Base-by-base conservation (phyloP, 2,888 invertebrate genomes). In the Synergus itoensis region DNA sequence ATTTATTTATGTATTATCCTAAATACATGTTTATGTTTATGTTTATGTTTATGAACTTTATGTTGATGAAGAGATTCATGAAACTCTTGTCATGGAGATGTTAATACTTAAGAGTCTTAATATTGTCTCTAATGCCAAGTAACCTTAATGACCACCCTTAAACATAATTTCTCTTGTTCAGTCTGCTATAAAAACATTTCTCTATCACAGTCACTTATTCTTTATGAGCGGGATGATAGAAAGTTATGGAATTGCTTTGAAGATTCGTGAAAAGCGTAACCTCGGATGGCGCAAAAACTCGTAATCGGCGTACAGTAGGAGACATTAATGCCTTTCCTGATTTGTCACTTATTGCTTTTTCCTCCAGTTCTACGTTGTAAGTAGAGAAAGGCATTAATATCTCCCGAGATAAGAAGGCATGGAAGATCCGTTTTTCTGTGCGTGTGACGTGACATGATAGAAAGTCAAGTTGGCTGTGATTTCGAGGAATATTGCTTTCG, bases 301-400 rank as follows among this genome's bases (percentile, higher is more conserved):
- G 45, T 41, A 65, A 28, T 69, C 16, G 12, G 14, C 45, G 16
- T 69, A 48, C 21, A 28, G 45, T 45, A 16, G 48, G 48, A 48
- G 45, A 48, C 28, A 48, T 48, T 69, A 69, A 69, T 69, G 48
- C 48, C 69, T 69, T 69, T 48, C 11, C 28, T 45, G 14, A 69
- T 45, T 69, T 69, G 69, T 45, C 69, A 69, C 28, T 48, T 48
- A 8, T 28, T 48, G 69, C 48, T 43, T 48, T 48, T 48, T 69
- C 9, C 45, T 53, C 53, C 2, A 18, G 36, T 16, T 41, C 40
- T 41, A 11, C 28, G 40, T 40, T 63, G 40, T 63, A 36, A 12
- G 7, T 40, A 63, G 63, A 63, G 63, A 63, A 69, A 69, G 69
- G 69, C 69, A 48, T 48, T 69, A 69, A 69, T 69, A 45, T 69